Percentiles rank a stretch among this genome's conserved stretches.
Evolutionary conservation across 2,888 invertebrate species (phyloP).

Genomic region (Hirtodrosophila confusa): DNA sequence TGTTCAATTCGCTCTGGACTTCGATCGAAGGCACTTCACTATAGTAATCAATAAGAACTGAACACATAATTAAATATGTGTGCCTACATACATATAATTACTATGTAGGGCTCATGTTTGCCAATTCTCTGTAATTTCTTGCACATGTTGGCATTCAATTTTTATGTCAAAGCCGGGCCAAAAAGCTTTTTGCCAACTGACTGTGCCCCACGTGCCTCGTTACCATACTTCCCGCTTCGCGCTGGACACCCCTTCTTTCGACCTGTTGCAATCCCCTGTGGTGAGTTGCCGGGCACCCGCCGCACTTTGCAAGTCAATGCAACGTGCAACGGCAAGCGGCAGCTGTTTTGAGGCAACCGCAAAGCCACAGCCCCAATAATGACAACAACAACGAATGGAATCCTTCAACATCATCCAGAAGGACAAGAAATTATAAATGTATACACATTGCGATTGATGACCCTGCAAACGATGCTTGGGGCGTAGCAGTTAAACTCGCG

Average conservation of each 20-base stretch:
- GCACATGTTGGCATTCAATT: constrained; percentile 60
- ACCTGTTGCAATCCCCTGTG: constrained; percentile 36
- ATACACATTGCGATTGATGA: constrained; percentile 39
- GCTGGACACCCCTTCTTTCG: constrained; percentile 2
- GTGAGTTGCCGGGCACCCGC: constrained; percentile 23
- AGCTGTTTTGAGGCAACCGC: constrained; percentile 57
- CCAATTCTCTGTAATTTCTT: constrained; percentile 43
- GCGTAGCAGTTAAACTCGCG: neutral
- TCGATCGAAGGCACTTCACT: too few species aligned
- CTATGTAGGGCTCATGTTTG: constrained; percentile 19
- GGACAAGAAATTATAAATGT: constrained; percentile 30
- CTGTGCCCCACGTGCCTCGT: constrained; percentile 25
- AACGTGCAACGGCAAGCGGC: constrained; percentile 31
- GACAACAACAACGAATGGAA: constrained; percentile 24
- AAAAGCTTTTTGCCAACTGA: constrained; percentile 10
- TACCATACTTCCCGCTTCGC: neutral
- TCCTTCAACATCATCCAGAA: constrained; percentile 32
- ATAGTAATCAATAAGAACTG: constrained; percentile 17
- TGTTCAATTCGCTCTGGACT: too few species aligned
- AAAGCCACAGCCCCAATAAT: constrained; percentile 9
- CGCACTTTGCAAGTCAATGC: constrained; percentile 23
- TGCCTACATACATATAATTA: constrained; percentile 32
- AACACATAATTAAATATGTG: constrained; percentile 20
- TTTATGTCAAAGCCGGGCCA: constrained; percentile 40
- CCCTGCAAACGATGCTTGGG: constrained; percentile 9